Evolutionary conservation across 1,140 invertebrate genomes (phyloP).

Genomic region (Ooceraea biroi): DNA sequence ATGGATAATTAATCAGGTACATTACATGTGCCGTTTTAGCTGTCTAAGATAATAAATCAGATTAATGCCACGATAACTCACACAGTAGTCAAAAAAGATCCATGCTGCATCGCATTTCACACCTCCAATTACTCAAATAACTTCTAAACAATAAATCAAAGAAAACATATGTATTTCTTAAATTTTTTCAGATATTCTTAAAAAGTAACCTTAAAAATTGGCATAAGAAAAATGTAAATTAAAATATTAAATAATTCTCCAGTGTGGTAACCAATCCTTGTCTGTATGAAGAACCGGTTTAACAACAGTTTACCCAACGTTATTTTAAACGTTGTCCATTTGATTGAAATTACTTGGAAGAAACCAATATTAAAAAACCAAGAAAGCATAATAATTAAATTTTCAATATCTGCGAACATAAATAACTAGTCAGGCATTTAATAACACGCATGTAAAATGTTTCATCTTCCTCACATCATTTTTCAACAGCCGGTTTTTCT

Average conservation of each 20-base stretch:
- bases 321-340: constrained; percentile 7
- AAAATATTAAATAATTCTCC: background rate
- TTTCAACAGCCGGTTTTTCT: background rate
- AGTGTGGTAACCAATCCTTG: background rate
- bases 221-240: constrained; percentile 21
- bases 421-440: background rate
- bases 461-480: background rate
- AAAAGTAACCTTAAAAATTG: background rate
- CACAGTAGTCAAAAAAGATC: background rate
- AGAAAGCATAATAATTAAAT: constrained; percentile 19
- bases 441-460: background rate
- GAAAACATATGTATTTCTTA: background rate
- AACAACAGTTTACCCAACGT: background rate
- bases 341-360: background rate
- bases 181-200: background rate
- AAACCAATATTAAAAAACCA: background rate
- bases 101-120: background rate
- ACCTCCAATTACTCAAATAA: background rate
- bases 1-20: background rate
- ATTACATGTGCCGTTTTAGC: background rate
- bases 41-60: constrained; percentile 7
- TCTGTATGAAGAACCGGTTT: constrained; percentile 21
- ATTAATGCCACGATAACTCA: background rate
- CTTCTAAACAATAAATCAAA: constrained; percentile 26
- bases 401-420: background rate